A percentile compares a stretch with the other conserved stretches of the same genome.
Conservation (phyloP, 2,888 invertebrate genomes). For the Tanaodytes sp. region DNA sequence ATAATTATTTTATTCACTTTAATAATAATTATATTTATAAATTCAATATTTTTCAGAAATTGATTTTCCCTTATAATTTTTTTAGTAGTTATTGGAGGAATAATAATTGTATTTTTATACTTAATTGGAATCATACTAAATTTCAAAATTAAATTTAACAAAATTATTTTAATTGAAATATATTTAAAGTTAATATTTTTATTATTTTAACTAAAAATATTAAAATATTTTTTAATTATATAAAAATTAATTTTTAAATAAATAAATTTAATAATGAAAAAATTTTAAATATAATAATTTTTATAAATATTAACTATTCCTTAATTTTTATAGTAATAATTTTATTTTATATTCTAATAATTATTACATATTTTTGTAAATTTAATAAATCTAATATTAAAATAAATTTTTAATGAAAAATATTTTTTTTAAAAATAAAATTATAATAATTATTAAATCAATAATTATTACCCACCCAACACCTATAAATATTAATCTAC, state of each 20-base stretch:
- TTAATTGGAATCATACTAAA: constrained; percentile 73
- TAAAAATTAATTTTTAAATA: no score
- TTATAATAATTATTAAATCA: constrained; percentile 73
- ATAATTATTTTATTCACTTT: constrained; percentile 73
- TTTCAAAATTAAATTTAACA: constrained; percentile 29
- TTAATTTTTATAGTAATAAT: no score
- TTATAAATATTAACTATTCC: no score
- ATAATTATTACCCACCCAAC: constrained; percentile 78
- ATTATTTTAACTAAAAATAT: no score
- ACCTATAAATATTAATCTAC: constrained; percentile 77
- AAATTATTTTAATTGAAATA: no score
- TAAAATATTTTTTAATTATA: no score
- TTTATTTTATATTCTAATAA: no score
- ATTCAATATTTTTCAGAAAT: constrained; percentile 71
- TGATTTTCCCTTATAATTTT: constrained; percentile 79
- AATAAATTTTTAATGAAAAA: no score
- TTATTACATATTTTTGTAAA: no score
- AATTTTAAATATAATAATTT: no score
- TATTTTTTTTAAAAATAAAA: constrained; percentile 74
- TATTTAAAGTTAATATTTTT: background rate
- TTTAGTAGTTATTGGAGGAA: constrained; percentile 78
- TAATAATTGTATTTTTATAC: constrained; percentile 80
- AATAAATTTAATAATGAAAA: no score
- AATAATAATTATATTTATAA: constrained; percentile 74
- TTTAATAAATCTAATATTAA: no score